phyloP scores from a whole-genome alignment of 2,888 invertebrate genomes.

The Stenoptilia bipunctidactyla region DNA sequence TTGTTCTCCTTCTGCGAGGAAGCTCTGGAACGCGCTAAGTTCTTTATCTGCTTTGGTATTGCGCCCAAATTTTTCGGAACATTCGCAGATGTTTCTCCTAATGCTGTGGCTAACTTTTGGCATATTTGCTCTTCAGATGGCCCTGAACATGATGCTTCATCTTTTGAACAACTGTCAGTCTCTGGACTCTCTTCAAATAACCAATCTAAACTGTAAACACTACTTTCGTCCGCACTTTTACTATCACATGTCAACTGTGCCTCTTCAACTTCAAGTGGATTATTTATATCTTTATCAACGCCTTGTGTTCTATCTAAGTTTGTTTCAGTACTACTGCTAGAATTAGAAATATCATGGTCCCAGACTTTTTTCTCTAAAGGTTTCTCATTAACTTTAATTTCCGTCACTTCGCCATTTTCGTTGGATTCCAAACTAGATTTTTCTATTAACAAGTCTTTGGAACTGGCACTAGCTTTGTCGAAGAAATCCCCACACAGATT shows the following conservation, averaged over 20 bases:
- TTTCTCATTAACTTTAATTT: constrained; percentile 34
- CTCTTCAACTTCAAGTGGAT: constrained; percentile 40
- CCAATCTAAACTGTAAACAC: constrained; percentile 62
- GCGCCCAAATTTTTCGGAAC: constrained; percentile 77
- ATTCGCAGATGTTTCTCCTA: constrained; percentile 58
- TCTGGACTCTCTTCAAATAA: constrained; percentile 51
- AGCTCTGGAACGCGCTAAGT: constrained; percentile 64
- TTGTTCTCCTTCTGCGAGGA: constrained; percentile 72
- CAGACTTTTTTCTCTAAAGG: constrained; percentile 47
- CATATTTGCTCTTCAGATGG: constrained; percentile 34
- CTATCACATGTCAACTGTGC: constrained; percentile 43
- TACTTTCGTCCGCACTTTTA: constrained; percentile 53
- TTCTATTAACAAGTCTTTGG: constrained; percentile 78
- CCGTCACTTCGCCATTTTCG: constrained; percentile 43
- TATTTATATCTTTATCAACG: constrained; percentile 26
- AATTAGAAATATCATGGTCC: constrained; percentile 71
- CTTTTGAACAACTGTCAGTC: constrained; percentile 25
- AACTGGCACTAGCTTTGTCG: constrained; percentile 77
- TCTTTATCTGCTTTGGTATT: constrained; percentile 77
- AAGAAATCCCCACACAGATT: constrained; percentile 51
- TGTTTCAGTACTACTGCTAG: constrained; percentile 71
- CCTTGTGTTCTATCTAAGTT: constrained; percentile 42
- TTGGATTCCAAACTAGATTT: constrained; percentile 66
- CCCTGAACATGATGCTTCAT: constrained; percentile 26
- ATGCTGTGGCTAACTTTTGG: constrained; percentile 42